Evolutionary conservation across 2,888 invertebrate species (phyloP).

Genomic region (Stegana nigrithorax): DNA sequence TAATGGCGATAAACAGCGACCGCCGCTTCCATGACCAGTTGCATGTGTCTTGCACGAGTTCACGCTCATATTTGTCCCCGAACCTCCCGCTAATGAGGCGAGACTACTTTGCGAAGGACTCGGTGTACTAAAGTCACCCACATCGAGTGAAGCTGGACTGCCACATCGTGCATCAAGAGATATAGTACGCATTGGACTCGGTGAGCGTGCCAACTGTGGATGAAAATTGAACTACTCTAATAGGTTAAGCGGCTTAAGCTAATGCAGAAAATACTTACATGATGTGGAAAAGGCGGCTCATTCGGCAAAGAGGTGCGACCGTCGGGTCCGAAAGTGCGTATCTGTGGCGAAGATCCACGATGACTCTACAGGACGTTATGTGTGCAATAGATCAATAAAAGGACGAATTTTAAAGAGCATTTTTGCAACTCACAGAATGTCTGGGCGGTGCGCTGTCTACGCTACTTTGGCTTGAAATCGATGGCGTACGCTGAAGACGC

Average conservation of each 20-base stretch:
- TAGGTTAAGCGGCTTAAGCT: not conserved
- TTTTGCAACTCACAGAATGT: constrained; percentile 66
- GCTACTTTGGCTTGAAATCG: constrained; percentile 86
- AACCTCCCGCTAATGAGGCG: constrained; percentile 72
- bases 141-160: constrained; percentile 70
- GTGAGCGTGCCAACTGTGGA: constrained; percentile 73
- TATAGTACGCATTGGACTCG: constrained; percentile 83
- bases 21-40: constrained; percentile 36
- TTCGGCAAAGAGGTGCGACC: constrained; percentile 73
- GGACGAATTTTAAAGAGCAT: not conserved
- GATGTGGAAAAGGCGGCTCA: constrained; percentile 62
- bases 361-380: constrained; percentile 75
- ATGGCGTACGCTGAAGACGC: constrained; percentile 80
- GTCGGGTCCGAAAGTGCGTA: constrained; percentile 85
- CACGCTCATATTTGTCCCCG: constrained; percentile 52
- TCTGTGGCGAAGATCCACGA: constrained; percentile 86
- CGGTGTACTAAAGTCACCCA: constrained; percentile 71
- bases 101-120: constrained; percentile 80
- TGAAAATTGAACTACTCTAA: not conserved
- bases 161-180: constrained; percentile 80
- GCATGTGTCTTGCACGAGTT: constrained; percentile 55
- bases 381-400: no score
- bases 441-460: constrained; percentile 80
- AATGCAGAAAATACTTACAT: constrained; percentile 35
- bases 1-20: constrained; percentile 80